Conservation (phyloP, 1,140 invertebrate species). For the Euwallacea fornicatus region DNA sequence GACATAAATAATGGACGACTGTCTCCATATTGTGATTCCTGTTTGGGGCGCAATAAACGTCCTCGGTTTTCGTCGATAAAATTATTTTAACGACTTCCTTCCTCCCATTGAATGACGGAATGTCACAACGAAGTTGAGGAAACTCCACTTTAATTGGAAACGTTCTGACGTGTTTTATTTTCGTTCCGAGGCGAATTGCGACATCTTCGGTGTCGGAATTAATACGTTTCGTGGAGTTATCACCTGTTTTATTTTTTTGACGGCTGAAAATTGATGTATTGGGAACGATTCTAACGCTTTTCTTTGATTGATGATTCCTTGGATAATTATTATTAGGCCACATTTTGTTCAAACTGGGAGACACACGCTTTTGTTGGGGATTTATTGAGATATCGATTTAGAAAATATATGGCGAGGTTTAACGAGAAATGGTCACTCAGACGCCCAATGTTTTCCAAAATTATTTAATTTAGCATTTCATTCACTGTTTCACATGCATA, state of each 20-base stretch:
- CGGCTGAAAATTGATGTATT: no score
- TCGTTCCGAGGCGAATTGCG: background rate
- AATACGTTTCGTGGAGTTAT: slow-evolving; percentile 8
- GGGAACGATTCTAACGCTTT: no score
- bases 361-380: no score
- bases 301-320: no score
- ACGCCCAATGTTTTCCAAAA: no score
- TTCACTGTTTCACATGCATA: no score
- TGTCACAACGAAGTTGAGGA: slow-evolving; percentile 29
- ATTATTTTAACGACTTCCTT: slow-evolving; percentile 29
- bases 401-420: no score
- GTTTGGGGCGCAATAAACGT: slow-evolving; percentile 23
- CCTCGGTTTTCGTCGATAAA: slow-evolving; percentile 18
- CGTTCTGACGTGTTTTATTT: slow-evolving; percentile 10
- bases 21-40: slow-evolving; percentile 26
- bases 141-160: slow-evolving; percentile 26
- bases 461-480: no score
- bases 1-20: slow-evolving; percentile 25
- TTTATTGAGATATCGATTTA: no score
- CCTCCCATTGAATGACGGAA: slow-evolving; percentile 25
- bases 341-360: no score
- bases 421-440: no score
- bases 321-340: no score
- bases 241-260: background rate
- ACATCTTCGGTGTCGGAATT: slow-evolving; percentile 8